phyloP scores from a whole-genome alignment of 2,113 vertebrate genomes.

The Rhinoptilus africanus region DNA sequence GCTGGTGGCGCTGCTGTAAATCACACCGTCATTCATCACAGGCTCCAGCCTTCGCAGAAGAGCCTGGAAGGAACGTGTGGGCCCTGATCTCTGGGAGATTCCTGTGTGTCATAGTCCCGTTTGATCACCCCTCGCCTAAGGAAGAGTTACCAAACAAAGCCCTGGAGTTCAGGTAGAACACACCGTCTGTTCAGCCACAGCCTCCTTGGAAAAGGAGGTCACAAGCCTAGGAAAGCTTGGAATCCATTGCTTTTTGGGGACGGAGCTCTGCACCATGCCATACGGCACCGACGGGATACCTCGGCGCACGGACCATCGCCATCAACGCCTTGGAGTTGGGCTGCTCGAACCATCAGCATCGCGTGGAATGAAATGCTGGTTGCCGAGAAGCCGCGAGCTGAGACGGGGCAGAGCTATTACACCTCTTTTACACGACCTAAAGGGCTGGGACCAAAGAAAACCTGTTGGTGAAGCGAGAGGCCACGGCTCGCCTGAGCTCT shows the following conservation, averaged over 20 bases:
- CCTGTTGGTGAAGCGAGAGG: background rate
- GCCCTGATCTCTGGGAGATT: background rate
- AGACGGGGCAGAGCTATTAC: background rate
- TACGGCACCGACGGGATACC: background rate
- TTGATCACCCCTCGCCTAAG: background rate
- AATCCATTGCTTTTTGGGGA: background rate
- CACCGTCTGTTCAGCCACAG: background rate
- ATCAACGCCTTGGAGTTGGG: background rate
- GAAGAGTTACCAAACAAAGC: background rate
- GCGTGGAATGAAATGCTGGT: background rate
- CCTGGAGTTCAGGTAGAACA: background rate
- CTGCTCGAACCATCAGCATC: accelerated
- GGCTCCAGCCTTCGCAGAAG: background rate
- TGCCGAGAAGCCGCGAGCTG: accelerated
- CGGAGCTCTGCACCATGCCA: background rate
- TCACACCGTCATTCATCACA: too few relatives aligned
- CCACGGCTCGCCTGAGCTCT: accelerated
- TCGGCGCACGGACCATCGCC: accelerated
- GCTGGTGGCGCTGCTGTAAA: background rate
- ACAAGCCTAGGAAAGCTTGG: background rate
- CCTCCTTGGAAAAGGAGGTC: background rate
- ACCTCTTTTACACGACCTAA: background rate
- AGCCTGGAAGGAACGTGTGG: background rate
- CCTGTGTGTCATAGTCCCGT: background rate
- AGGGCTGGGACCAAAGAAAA: background rate